Evolutionary conservation across 2,113 vertebrate species (phyloP).

Genomic region (Oryzias woworae): DNA sequence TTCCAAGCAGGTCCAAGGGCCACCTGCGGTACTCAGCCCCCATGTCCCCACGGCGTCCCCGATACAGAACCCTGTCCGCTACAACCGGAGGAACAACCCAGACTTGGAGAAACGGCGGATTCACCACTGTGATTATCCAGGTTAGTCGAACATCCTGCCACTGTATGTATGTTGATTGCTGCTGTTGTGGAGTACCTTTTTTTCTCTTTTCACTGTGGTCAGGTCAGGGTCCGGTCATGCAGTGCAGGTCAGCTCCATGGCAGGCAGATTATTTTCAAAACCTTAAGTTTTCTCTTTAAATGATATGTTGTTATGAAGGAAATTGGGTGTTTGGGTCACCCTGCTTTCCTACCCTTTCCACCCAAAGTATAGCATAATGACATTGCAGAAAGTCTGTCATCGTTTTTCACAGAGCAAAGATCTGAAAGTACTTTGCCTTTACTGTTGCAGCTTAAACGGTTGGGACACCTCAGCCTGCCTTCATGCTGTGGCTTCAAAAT

Average conservation of each 20-base stretch:
- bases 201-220: conserved; percentile 35
- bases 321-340: conserved; percentile 26
- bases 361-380: conserved; percentile 25
- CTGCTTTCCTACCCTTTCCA: not conserved
- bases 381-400: not conserved
- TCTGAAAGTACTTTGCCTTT: conserved; percentile 21
- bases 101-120: conserved; percentile 96
- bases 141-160: conserved; percentile 65
- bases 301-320: conserved; percentile 24
- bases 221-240: conserved; percentile 26
- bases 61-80: conserved; percentile 81
- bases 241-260: conserved; percentile 14
- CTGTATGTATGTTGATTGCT: not conserved
- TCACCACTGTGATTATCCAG: conserved; percentile 97
- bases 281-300: conserved; percentile 30
- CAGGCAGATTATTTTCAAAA: conserved; percentile 34
- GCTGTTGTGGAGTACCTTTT: conserved; percentile 10
- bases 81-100: conserved; percentile 96
- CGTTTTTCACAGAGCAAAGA: conserved; percentile 28
- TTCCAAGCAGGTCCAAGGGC: conserved; percentile 35
- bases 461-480: not conserved
- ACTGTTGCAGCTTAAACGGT: conserved; percentile 21
- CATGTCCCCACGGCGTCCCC: conserved; percentile 37
- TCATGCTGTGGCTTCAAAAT: conserved; percentile 38
- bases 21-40: conserved; percentile 63